phyloP scores from a whole-genome alignment of 2,888 invertebrate species.

The Ochropleura leucogaster region DNA sequence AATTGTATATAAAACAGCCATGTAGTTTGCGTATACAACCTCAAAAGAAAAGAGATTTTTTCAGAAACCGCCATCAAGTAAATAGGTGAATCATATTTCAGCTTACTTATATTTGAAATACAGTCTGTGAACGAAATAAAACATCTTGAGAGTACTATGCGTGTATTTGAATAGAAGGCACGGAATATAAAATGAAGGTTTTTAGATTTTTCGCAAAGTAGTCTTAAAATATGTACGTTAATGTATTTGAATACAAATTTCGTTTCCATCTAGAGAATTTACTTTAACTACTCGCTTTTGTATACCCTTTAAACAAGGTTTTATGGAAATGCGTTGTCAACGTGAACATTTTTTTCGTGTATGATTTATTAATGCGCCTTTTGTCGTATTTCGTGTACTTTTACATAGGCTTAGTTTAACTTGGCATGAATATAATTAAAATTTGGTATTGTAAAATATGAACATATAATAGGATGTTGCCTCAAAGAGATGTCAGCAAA shows the following conservation, averaged over 20 bases:
- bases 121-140: constrained; percentile 49
- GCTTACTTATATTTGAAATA: constrained; percentile 40
- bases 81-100: constrained; percentile 34
- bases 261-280: constrained; percentile 53
- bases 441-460: background rate
- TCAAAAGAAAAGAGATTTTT: constrained; percentile 9
- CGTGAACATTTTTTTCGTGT: constrained; percentile 20
- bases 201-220: constrained; percentile 58
- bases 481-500: no score
- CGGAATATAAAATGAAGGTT: constrained; percentile 56
- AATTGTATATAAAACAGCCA: background rate
- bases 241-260: constrained; percentile 55
- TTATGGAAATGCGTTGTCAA: constrained; percentile 46
- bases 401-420: background rate
- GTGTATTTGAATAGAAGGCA: constrained; percentile 50
- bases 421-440: background rate
- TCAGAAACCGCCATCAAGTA: constrained; percentile 25
- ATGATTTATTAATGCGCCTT: constrained; percentile 35
- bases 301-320: constrained; percentile 37
- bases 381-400: constrained; percentile 6
- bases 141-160: constrained; percentile 49
- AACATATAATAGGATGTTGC: background rate
- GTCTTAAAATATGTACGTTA: constrained; percentile 61
- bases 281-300: constrained; percentile 50
- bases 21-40: background rate